Conservation (phyloP, 2,888 invertebrate genomes). For the Lacanobia wlatinum region DNA sequence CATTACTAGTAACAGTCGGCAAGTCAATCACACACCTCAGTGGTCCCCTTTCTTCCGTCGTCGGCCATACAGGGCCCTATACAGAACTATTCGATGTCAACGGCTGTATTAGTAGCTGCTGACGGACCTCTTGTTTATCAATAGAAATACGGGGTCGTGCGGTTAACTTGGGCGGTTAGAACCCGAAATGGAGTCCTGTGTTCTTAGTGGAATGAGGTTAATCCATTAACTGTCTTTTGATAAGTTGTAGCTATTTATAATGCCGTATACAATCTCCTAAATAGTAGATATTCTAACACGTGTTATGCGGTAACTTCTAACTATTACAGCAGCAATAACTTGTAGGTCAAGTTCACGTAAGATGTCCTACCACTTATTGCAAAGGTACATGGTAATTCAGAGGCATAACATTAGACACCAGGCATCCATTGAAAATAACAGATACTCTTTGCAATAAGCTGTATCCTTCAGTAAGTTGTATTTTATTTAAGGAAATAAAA, state of each 20-base stretch:
- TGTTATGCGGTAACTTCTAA: no score
- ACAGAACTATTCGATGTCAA: slow-evolving; percentile 39
- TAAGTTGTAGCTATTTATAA: slow-evolving; percentile 12
- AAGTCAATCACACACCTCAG: slow-evolving; percentile 46
- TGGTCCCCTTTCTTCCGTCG: slow-evolving; percentile 34
- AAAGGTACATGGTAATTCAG: neutral
- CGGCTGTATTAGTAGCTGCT: slow-evolving; percentile 25
- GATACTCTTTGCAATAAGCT: no score
- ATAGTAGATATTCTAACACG: no score
- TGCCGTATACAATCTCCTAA: neutral
- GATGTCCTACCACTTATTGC: neutral
- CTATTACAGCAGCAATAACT: neutral
- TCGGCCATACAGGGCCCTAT: slow-evolving; percentile 7
- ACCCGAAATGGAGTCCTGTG: slow-evolving; percentile 19
- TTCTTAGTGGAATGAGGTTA: slow-evolving; percentile 18
- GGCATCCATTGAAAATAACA: no score
- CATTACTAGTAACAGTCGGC: slow-evolving; percentile 12
- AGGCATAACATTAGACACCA: no score
- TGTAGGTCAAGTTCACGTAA: slow-evolving; percentile 1
- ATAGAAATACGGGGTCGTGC: slow-evolving; percentile 23
- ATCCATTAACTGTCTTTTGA: slow-evolving; percentile 48
- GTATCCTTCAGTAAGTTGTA: no score
- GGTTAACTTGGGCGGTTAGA: slow-evolving; percentile 20
- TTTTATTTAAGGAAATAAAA: no score
- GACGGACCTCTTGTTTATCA: slow-evolving; percentile 39